Evolutionary conservation across 1,140 invertebrate genomes (phyloP), one percentile per base, ranked within the genome.

Genomic region (Triops cancriformis): DNA sequence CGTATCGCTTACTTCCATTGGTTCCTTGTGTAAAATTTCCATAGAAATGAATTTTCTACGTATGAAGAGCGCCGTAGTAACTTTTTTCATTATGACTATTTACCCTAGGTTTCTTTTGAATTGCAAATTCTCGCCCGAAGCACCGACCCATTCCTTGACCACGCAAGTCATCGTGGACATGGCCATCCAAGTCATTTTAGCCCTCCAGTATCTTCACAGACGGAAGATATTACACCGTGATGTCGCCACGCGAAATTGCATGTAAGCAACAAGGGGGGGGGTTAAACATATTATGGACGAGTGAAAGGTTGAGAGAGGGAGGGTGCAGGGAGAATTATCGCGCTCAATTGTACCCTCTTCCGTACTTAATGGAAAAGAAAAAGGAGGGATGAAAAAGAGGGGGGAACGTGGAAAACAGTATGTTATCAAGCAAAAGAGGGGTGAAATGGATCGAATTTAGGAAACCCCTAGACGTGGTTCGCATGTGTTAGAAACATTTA

Each of bases 211-310:
- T 86, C 87, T 98, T 77, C 96, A 98, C 83, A 91, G 93, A 81
- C 94, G 94, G 82, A 91, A 93, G 82, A 90, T 98, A 51, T 88
- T 97, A 73, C 96, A 98, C 84, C 93, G 92, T 84, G 96, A 98
- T 83, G 89, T 98, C 79, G 94, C 95, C 45, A 91, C 94, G 14
- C 90, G 95, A 82, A 97, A 97, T 87, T 97, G 94, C 86, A 90
- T 96, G 93, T 95, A 90, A 92, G 92, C 92, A 85, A n/a, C 18
- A 76, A 14, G 37, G 26, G 11, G 7, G 18, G 18, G 51, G n/a
- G 51, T 64, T 23, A 64, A 64, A 23, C 14, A 23, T 64, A 64
- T 64, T 23, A 64, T 23, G 18, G 18, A 64, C 51, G 14, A 6
- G 18, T 64, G 14, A 23, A 18, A 23, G 51, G 6, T 64, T 64